Evolutionary conservation across 2,113 vertebrate genomes (phyloP).

Genomic region (Cololabis saira): DNA sequence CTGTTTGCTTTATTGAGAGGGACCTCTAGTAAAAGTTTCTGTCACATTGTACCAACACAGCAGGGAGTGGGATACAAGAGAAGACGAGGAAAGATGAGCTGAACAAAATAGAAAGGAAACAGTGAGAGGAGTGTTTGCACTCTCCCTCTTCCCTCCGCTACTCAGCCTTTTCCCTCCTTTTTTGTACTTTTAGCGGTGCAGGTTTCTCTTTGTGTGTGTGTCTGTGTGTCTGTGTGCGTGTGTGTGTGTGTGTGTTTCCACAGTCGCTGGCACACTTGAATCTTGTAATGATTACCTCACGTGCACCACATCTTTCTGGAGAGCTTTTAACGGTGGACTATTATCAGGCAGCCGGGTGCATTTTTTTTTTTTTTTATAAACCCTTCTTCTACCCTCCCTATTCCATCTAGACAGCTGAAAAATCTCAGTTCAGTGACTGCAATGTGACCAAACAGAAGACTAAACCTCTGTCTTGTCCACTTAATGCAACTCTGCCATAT

Average conservation of each 20-base stretch:
- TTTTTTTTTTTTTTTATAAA: constrained; percentile 68
- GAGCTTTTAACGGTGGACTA: constrained; percentile 73
- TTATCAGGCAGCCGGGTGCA: constrained; percentile 66
- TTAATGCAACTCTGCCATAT: not conserved
- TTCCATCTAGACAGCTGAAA: constrained; percentile 29
- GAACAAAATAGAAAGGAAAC: constrained; percentile 8
- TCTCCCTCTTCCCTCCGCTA: constrained; percentile 69
- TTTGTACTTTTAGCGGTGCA: constrained; percentile 54
- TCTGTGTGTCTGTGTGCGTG: constrained; percentile 34
- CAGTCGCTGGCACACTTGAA: constrained; percentile 66
- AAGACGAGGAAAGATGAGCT: constrained; percentile 15
- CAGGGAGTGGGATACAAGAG: constrained; percentile 35
- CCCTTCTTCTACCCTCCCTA: constrained; percentile 56
- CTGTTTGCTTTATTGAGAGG: constrained; percentile 52
- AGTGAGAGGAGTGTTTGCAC: constrained; percentile 61
- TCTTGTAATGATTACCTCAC: constrained; percentile 81
- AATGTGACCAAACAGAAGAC: not conserved
- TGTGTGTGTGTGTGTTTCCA: constrained; percentile 11
- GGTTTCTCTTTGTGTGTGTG: constrained; percentile 14
- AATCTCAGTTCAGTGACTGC: constrained; percentile 11
- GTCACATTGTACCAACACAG: constrained; percentile 62
- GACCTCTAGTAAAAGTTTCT: constrained; percentile 55
- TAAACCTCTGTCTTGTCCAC: not conserved
- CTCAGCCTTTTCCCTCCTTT: constrained; percentile 73
- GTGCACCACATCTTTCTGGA: constrained; percentile 70